Base-by-base conservation (phyloP, 2,888 invertebrate genomes). In the Drosophila picticornis region DNA sequence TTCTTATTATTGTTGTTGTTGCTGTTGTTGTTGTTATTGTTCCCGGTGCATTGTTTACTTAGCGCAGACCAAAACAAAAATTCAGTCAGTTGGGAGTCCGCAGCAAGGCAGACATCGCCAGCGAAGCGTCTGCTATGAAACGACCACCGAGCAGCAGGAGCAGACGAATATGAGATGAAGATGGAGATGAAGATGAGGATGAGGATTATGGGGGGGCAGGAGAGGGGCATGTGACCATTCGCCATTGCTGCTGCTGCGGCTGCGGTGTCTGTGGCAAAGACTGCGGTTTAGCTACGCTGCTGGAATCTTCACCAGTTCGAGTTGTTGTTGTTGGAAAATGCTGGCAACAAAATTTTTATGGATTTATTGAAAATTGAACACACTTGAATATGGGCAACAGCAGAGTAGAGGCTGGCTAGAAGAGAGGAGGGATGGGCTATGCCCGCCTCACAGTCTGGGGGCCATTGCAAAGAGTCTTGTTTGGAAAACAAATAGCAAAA, bases 321-420 rank as follows among this genome's bases (percentile, higher is more conserved):
- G 53, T 59, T 56, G 50, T n/a, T 63, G 46, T 52, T 66, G 70
- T 72, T 46, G 55, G 55, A 57, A 77, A 74, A 67, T 29, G 65
- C 67, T 60, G 53, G 68, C 70, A 74, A 73, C 72, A 71, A 64
- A 60, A 77, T 81, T 89, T 60, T 87, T 87, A 87, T 87, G 81
- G 85, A 87, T 83, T 87, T 89, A 87, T 87, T 81, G 89, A 89
- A 87, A 89, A 87, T 87, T 87, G 87, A 89, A 87, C 84, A 79
- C 87, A 89, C 87, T 87, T 88, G 72, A 83, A 72, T 75, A 60
- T 32, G 64, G 46, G 22, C 31, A 43, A 27, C 51, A 13, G 36
- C 11, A 16, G 46, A 27, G 25, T 7, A 46, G 38, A 34, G 27
- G 22, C 16, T 25, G 46, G 16, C 4, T 16, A 36, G 19, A 46